phyloP scores from a whole-genome alignment of 1,140 invertebrate species.

The Hylyphantes graminicola region DNA sequence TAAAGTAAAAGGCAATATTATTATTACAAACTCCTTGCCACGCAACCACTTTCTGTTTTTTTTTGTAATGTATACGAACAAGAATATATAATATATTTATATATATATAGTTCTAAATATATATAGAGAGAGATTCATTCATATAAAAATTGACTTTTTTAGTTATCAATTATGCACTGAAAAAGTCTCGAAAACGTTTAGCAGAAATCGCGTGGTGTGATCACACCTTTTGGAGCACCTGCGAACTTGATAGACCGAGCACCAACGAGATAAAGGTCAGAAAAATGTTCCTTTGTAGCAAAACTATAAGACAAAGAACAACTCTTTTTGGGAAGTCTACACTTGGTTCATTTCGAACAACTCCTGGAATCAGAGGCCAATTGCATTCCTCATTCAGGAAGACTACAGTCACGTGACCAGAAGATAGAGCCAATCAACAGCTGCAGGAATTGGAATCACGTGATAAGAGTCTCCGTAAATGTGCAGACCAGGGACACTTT shows the following conservation, averaged over 20 bases:
- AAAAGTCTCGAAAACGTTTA: constrained; percentile 59
- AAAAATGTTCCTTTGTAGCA: constrained; percentile 59
- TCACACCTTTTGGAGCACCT: constrained; percentile 44
- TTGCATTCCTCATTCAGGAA: no score
- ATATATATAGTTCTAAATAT: constrained; percentile 58
- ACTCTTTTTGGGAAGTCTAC: constrained; percentile 35
- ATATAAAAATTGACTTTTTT: constrained; percentile 61
- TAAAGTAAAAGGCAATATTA: constrained; percentile 54
- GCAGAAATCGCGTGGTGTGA: constrained; percentile 50
- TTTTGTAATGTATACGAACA: constrained; percentile 60
- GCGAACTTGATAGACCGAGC: constrained; percentile 52
- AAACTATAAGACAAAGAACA: constrained; percentile 60
- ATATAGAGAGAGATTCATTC: constrained; percentile 60
- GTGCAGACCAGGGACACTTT: no score
- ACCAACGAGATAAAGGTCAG: constrained; percentile 44
- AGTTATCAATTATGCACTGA: constrained; percentile 55
- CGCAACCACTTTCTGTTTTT: constrained; percentile 42
- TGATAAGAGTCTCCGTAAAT: no score
- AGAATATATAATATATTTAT: constrained; percentile 59
- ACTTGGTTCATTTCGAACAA: background rate
- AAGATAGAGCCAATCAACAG: no score
- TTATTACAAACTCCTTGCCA: constrained; percentile 50
- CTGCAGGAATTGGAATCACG: no score
- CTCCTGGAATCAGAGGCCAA: no score
- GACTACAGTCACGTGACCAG: no score